A percentile compares a stretch with the other conserved stretches of the same genome.
These are phyloP conservation scores for Apotomis turbidana DNA, from an alignment of 2,888 invertebrate genomes.

Conservation along the genomic window DNA sequence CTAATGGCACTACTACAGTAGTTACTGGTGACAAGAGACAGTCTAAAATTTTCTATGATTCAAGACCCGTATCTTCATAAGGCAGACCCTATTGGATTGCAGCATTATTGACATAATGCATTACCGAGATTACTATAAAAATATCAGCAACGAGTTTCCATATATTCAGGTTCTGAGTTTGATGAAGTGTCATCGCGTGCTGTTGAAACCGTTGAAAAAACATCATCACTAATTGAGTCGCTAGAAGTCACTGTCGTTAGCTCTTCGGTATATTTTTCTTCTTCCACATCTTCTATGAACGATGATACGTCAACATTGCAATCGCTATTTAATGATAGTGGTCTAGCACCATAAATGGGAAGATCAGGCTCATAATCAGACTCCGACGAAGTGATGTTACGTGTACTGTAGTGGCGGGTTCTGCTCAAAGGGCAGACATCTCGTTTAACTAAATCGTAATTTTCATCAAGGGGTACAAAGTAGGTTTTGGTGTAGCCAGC, in stretches of 20 bases:
- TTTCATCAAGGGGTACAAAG: conserved; percentile 87
- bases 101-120: conserved; percentile 2
- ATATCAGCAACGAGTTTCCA: conserved; percentile 67
- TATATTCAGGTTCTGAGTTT: conserved; percentile 57
- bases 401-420: conserved; percentile 57
- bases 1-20: conserved; percentile 18
- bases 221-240: conserved; percentile 41
- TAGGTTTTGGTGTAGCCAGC: conserved; percentile 88
- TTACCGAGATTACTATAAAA: conserved; percentile 36
- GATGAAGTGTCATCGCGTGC: conserved; percentile 33
- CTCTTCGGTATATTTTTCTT: conserved; percentile 22
- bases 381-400: conserved; percentile 53
- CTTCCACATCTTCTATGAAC: conserved; percentile 21
- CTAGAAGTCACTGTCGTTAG: conserved; percentile 52
- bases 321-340: conserved; percentile 19
- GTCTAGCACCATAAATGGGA: conserved; percentile 48
- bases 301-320: conserved; percentile 16
- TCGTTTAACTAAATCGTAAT: conserved; percentile 79
- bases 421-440: conserved; percentile 61
- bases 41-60: conserved; percentile 14
- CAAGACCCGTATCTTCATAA: conserved; percentile 22
- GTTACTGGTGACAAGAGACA: conserved; percentile 24
- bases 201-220: conserved; percentile 29
- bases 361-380: conserved; percentile 47
- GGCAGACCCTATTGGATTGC: conserved; percentile 10